phyloP scores from a whole-genome alignment of 2,113 vertebrate species.

The Myocastor coypus region DNA sequence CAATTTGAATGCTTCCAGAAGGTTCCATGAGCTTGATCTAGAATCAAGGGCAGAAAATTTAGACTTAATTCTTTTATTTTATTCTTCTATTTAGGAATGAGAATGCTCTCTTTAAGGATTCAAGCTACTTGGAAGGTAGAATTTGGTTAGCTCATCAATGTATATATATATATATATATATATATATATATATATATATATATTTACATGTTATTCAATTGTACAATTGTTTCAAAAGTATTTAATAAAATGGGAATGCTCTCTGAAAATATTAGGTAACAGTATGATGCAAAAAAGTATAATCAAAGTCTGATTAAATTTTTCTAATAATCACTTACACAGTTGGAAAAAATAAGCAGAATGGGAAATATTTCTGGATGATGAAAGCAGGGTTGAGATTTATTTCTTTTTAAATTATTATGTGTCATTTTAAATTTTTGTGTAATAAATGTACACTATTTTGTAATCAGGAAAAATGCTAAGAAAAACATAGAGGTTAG shows the following conservation, averaged over 20 bases:
- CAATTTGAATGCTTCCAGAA: background rate
- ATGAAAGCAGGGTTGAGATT: slow-evolving; percentile 40
- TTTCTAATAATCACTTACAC: background rate
- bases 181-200: background rate
- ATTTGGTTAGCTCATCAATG: background rate
- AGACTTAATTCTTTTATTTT: background rate
- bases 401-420: slow-evolving; percentile 59
- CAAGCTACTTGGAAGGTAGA: background rate
- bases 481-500: slow-evolving; percentile 39
- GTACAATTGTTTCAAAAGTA: background rate
- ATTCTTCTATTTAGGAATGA: background rate
- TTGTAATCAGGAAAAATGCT: slow-evolving; percentile 54
- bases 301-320: slow-evolving; percentile 47
- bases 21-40: background rate
- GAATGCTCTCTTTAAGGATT: slow-evolving; percentile 41
- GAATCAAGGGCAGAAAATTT: slow-evolving; percentile 21
- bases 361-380: slow-evolving; percentile 52
- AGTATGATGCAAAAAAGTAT: slow-evolving; percentile 24
- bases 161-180: background rate
- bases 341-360: background rate
- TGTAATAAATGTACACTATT: slow-evolving; percentile 33
- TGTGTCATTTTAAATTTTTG: slow-evolving; percentile 45
- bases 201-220: background rate
- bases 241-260: slow-evolving; percentile 19
- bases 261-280: background rate